phyloP scores from a whole-genome alignment of 2,113 vertebrate genomes.

The Peromyscus californicus region DNA sequence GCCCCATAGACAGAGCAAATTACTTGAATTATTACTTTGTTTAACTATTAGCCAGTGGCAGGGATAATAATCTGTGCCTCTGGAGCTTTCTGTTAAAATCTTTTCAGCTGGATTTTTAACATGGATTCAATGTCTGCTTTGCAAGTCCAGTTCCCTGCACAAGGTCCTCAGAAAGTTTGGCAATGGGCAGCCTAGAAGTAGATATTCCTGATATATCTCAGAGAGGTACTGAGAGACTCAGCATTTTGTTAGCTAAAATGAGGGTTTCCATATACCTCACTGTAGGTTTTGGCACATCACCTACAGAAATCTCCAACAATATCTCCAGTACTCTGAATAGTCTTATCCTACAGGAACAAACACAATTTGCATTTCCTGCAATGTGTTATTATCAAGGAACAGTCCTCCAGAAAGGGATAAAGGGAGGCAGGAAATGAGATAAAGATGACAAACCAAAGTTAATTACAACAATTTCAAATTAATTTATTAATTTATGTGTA shows the following conservation, averaged over 20 bases:
- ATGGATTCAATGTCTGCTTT: not conserved
- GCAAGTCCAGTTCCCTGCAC: not conserved
- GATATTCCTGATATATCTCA: not conserved
- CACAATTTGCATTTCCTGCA: not conserved
- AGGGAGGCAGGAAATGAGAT: not conserved
- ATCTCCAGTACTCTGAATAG: not conserved
- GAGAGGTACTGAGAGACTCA: not conserved
- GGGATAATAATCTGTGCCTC: not conserved
- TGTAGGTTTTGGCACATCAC: not conserved
- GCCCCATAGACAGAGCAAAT: not conserved
- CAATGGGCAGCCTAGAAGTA: not conserved
- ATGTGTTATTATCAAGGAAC: not conserved
- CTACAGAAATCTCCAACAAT: not conserved
- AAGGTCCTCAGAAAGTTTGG: not conserved
- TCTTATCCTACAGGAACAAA: not conserved
- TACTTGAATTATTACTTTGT: conserved; percentile 7
- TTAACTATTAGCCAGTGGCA: not conserved
- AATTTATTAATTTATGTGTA: not conserved
- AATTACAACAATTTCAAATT: conserved; percentile 32
- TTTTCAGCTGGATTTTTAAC: not conserved
- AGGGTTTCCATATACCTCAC: accelerated
- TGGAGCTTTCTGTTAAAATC: not conserved
- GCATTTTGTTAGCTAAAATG: not conserved
- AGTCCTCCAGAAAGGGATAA: not conserved
- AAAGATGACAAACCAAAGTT: not conserved